phyloP scores from a whole-genome alignment of 2,888 invertebrate species.

The Drosophila tripunctata region DNA sequence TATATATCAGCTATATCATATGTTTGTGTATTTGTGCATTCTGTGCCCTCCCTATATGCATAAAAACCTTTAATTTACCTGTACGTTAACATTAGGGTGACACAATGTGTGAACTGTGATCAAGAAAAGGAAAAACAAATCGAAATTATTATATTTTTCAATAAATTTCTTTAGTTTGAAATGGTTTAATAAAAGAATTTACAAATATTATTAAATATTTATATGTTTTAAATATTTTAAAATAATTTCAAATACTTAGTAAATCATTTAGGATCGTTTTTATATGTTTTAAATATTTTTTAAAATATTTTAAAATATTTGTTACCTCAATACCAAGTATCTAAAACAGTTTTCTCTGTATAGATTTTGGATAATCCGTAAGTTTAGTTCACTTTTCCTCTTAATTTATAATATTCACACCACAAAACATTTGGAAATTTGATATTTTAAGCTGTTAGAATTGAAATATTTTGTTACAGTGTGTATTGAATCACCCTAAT shows the following conservation, averaged over 20 bases:
- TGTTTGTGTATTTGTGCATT: conserved; percentile 32
- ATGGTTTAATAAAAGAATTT: too few relatives aligned
- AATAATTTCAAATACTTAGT: too few relatives aligned
- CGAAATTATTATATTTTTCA: too few relatives aligned
- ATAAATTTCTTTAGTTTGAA: too few relatives aligned
- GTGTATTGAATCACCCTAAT: conserved; percentile 67
- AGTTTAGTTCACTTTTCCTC: background rate
- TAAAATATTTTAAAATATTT: too few relatives aligned
- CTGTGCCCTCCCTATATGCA: conserved; percentile 66
- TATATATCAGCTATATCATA: conserved; percentile 2
- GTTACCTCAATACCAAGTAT: too few relatives aligned
- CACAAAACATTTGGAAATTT: background rate
- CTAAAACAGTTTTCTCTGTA: too few relatives aligned
- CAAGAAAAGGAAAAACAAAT: background rate
- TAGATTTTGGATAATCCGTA: background rate
- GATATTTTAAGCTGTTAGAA: conserved; percentile 17
- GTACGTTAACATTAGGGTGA: conserved; percentile 38
- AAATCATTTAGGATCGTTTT: too few relatives aligned
- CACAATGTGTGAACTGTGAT: conserved; percentile 40
- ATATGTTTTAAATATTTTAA: too few relatives aligned
- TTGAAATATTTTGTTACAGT: conserved; percentile 17
- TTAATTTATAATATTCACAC: background rate
- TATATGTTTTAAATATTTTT: too few relatives aligned
- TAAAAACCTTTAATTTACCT: conserved; percentile 62
- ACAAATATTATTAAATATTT: too few relatives aligned